A percentile compares a stretch with the other conserved stretches of the same genome.
Conservation (phyloP, 1,140 invertebrate genomes). For the Eueides isabella region DNA sequence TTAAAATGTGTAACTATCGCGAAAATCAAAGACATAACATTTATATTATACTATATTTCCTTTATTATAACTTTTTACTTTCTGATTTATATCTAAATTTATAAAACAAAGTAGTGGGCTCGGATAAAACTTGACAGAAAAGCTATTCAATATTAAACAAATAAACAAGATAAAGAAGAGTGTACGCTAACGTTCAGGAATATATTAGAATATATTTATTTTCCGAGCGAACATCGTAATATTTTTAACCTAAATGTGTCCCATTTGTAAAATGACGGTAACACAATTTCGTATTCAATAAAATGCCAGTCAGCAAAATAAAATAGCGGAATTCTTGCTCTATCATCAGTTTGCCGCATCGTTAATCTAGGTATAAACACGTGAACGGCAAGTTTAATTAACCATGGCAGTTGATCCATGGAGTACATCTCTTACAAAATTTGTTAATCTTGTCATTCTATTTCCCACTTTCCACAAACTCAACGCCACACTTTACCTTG, state of each 20-base stretch:
- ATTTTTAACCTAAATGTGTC: conserved; percentile 21
- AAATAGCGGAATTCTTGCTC: conserved; percentile 40
- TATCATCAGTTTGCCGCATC: conserved; percentile 42
- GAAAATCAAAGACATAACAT: too few relatives aligned
- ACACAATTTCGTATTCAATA: conserved; percentile 30
- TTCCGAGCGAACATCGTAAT: not conserved
- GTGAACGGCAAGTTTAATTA: conserved; percentile 30
- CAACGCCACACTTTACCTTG: too few relatives aligned
- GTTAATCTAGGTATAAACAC: conserved; percentile 41
- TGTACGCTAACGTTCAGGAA: not conserved
- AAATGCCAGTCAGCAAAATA: conserved; percentile 36
- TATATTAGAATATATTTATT: not conserved
- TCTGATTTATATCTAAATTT: too few relatives aligned
- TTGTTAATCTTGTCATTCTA: too few relatives aligned
- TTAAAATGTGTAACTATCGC: too few relatives aligned
- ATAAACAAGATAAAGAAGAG: conserved; percentile 1
- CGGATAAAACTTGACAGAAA: too few relatives aligned
- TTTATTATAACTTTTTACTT: too few relatives aligned
- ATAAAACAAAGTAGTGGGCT: too few relatives aligned
- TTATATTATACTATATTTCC: too few relatives aligned
- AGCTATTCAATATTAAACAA: not conserved
- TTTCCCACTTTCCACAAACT: too few relatives aligned
- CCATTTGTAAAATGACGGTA: conserved; percentile 20
- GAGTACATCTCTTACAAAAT: not conserved
- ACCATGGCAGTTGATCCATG: not conserved